phyloP scores from a whole-genome alignment of 2,113 vertebrate genomes.

The Indicator maculatus region DNA sequence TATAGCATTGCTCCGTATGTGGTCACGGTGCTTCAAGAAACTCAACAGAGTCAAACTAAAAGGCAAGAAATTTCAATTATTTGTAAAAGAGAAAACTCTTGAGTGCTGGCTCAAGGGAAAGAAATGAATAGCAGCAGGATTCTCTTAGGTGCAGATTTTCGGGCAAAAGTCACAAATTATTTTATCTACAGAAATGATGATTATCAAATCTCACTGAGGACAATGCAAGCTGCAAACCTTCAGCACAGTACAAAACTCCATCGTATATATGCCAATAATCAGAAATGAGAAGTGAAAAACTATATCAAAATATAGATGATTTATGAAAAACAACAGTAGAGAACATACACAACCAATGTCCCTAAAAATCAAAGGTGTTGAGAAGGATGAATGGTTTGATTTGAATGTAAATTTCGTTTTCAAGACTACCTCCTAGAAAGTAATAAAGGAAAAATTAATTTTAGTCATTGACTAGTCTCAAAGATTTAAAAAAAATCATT shows the following conservation, averaged over 20 bases:
- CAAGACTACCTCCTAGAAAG: not conserved
- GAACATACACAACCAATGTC: not conserved
- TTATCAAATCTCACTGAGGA: not conserved
- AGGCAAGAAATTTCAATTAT: conserved; percentile 18
- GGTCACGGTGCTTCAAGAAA: not conserved
- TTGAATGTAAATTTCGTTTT: not conserved
- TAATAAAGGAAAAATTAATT: not conserved
- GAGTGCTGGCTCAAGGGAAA: not conserved
- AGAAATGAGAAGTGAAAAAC: not conserved
- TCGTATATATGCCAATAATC: not conserved
- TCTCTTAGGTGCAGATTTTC: not conserved
- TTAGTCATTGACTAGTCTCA: not conserved
- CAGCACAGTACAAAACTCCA: not conserved
- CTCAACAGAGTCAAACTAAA: not conserved
- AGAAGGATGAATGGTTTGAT: not conserved
- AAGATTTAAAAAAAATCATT: not conserved
- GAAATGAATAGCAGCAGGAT: conserved; percentile 1
- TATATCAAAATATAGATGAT: not conserved
- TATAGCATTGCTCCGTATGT: not conserved
- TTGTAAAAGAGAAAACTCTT: not conserved
- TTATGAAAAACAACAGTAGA: not conserved
- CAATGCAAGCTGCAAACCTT: not conserved
- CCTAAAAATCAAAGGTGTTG: not conserved
- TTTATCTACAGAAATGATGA: not conserved
- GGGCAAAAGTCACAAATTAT: not conserved